Conservation (phyloP, 2,888 invertebrate species). For the Spicauda simplicius region DNA sequence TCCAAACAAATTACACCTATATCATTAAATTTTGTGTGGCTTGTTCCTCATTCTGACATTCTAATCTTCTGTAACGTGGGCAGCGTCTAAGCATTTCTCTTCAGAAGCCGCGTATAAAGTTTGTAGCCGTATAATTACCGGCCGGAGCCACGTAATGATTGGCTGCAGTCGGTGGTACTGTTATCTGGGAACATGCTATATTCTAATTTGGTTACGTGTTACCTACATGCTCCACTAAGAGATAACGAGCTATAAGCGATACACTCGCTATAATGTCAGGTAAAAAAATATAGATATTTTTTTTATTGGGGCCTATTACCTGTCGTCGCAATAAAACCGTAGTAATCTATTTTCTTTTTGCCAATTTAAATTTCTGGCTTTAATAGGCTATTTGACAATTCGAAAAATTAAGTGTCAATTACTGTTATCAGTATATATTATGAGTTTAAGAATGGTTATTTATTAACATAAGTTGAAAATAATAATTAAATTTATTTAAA, state of each 20-base stretch:
- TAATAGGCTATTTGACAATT: too few relatives aligned
- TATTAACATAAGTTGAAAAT: too few relatives aligned
- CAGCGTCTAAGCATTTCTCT: background rate
- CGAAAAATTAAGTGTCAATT: too few relatives aligned
- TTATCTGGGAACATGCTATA: slow-evolving; percentile 3
- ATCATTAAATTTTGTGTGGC: background rate
- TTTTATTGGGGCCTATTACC: too few relatives aligned
- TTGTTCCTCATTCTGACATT: background rate
- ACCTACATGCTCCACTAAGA: background rate
- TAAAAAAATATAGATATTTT: background rate
- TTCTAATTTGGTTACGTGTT: background rate
- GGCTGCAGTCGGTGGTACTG: background rate
- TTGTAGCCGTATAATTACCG: slow-evolving; percentile 5
- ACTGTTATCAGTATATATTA: too few relatives aligned
- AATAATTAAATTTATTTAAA: too few relatives aligned
- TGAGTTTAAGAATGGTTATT: too few relatives aligned
- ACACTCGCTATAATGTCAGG: background rate
- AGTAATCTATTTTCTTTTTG: too few relatives aligned
- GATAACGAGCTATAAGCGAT: background rate
- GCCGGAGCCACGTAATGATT: background rate
- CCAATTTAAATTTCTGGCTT: too few relatives aligned
- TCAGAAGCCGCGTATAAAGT: background rate
- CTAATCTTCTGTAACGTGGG: slow-evolving; percentile 2
- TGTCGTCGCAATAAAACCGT: too few relatives aligned
- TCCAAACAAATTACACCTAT: too few relatives aligned